These are phyloP conservation scores for Actinia equina DNA, from an alignment of 64 coral and sea anemone species.

Conservation along the genomic window DNA sequence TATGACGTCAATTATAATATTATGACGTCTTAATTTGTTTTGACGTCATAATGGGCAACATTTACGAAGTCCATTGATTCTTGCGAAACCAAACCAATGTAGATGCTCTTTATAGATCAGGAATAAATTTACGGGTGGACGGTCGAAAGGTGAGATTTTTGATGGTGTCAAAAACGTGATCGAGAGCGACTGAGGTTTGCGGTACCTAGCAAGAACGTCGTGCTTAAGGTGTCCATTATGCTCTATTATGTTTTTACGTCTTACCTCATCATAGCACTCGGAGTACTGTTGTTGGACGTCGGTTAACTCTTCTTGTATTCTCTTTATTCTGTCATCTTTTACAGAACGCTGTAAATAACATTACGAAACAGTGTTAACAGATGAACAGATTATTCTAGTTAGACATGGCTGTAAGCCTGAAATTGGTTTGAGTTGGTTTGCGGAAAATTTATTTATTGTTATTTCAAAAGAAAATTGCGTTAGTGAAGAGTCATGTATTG, in stretches of 20 bases:
- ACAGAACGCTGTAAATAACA: slow-evolving; percentile 41
- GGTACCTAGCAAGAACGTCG: no score
- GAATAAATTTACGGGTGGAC: no score
- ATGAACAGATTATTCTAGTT: neutral
- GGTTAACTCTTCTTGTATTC: slow-evolving; percentile 62
- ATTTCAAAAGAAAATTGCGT: no score
- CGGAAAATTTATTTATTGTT: no score
- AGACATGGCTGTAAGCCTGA: neutral
- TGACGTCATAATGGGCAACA: neutral
- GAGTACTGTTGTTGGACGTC: slow-evolving; percentile 85
- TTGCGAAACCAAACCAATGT: neutral
- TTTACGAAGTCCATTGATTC: neutral
- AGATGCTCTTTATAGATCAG: no score
- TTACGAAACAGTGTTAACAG: neutral
- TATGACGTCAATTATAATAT: neutral
- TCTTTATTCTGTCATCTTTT: slow-evolving; percentile 66
- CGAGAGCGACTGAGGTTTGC: no score
- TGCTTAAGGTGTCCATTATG: no score
- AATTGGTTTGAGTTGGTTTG: neutral
- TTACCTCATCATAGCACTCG: slow-evolving; percentile 89
- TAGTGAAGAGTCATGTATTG: no score
- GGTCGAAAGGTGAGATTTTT: no score
- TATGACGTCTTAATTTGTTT: neutral
- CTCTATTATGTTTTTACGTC: no score
- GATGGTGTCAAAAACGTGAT: no score